phyloP scores from a whole-genome alignment of 2,113 vertebrate genomes.

The Oostethus manadensis region DNA sequence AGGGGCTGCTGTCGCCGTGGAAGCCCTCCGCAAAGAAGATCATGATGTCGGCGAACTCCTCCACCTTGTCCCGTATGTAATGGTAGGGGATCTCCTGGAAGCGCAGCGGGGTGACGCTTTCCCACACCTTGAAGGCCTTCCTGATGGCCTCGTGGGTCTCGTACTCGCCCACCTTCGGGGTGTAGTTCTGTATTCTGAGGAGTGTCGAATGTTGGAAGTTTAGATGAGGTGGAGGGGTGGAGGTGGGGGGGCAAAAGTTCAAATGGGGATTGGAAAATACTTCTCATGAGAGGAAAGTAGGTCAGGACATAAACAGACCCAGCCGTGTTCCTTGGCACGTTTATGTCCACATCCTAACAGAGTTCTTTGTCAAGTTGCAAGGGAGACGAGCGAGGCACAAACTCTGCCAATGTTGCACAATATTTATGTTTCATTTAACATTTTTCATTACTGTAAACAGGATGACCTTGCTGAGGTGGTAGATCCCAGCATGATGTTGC shows the following conservation, averaged over 20 bases:
- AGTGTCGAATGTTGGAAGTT: neutral
- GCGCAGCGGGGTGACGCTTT: constrained; percentile 76
- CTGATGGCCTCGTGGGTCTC: constrained; percentile 83
- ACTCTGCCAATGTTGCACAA: too few species aligned
- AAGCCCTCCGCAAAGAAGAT: constrained; percentile 88
- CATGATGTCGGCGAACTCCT: constrained; percentile 88
- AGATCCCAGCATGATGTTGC: too few species aligned
- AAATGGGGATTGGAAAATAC: neutral
- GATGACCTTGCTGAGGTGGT: too few species aligned
- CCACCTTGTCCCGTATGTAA: constrained; percentile 77
- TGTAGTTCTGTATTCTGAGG: constrained; percentile 79
- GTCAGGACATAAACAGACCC: too few species aligned
- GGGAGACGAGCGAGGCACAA: neutral
- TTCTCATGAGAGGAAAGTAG: too few species aligned
- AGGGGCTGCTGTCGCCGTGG: constrained; percentile 87
- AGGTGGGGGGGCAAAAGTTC: neutral
- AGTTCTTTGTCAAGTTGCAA: neutral
- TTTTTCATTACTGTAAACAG: too few species aligned
- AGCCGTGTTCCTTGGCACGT: too few species aligned
- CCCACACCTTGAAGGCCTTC: constrained; percentile 85
- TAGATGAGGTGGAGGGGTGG: too few species aligned
- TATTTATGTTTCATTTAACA: too few species aligned
- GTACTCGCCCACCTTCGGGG: constrained; percentile 81
- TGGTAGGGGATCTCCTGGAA: constrained; percentile 85
- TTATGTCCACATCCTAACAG: too few species aligned